A percentile compares a stretch with the other conserved stretches of the same genome.
Evolutionary conservation across 2,797 vertebrate species (phyloP).

Genomic region (Poeciliopsis paucimaculata): DNA sequence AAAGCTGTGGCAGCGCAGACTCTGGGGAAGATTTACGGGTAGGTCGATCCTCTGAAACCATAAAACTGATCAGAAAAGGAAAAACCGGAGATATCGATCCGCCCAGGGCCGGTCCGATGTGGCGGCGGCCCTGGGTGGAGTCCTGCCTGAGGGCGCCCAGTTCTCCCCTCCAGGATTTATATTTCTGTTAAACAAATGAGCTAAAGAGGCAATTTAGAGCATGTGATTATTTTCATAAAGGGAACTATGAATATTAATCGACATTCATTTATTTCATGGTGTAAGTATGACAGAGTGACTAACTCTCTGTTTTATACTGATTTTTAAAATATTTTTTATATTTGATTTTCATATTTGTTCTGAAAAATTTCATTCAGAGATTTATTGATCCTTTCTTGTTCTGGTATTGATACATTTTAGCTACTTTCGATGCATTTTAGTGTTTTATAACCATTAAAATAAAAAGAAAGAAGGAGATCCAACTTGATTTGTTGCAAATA

Average conservation of each 20-base stretch:
- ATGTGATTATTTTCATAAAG: background rate
- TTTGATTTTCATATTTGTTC: background rate
- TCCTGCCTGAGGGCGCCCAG: background rate
- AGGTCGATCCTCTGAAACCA: constrained; percentile 36
- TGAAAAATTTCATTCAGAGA: background rate
- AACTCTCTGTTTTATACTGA: too few species aligned
- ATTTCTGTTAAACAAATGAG: background rate
- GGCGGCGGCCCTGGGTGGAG: background rate
- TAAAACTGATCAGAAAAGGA: background rate
- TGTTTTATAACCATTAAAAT: background rate
- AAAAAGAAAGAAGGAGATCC: too few species aligned
- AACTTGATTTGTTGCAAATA: too few species aligned
- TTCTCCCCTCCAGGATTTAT: background rate
- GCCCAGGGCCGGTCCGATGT: background rate
- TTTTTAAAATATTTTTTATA: background rate
- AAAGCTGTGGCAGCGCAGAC: constrained; percentile 81
- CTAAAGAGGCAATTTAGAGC: background rate
- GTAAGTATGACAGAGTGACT: too few species aligned
- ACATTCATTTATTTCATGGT: too few species aligned
- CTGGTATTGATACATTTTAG: background rate
- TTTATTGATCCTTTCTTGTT: background rate
- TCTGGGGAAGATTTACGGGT: constrained; percentile 84
- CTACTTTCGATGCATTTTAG: background rate
- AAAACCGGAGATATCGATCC: background rate
- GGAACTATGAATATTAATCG: too few species aligned